Evolutionary conservation across 2,888 invertebrate species (phyloP), one percentile per base, ranked within the genome.

Genomic region (Palloptera scutellata): DNA sequence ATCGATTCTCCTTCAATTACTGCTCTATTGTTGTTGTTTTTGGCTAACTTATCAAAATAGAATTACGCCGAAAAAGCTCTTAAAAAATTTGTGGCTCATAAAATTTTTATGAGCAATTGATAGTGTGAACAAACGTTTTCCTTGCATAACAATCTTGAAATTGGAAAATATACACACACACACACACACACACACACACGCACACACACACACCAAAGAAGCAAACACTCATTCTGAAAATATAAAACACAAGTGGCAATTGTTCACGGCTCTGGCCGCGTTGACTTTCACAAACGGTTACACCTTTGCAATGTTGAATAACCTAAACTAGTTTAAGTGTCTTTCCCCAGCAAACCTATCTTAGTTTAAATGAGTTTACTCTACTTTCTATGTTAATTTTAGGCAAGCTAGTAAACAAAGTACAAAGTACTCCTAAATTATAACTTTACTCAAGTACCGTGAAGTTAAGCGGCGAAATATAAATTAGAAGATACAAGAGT

Each of bases 31-130:
- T 13, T 48, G 48, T 15, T 13, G 48, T 15, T 48, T 15, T 48
- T 15, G 48, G 48, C 48, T 15, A 48, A 48, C 48, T 48, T 48
- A n/a, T 48, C 48, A 5, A 15, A 15, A 4, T 15, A 13, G 15
- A 48, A 48, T 48, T 48, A 48, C 48, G 48, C n/a, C 17, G 19
- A 53, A 53, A 15, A 67, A 70, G 67, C 70, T 53, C 74, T 73
- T 74, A 72, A 74, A 73, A 72, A 74, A 75, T 77, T 75, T 75
- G 76, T 75, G 74, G 78, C 76, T 78, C 80, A 83, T 83, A 83
- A 83, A 83, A 82, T 74, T 83, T 83, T 83, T 83, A 83, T 81
- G 81, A 81, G 75, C 80, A 76, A 80, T 81, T 80, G 77, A 80
- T 80, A 83, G 82, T 80, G 83, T 79, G 78, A 82, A 82, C 77